A percentile compares a stretch with the other conserved stretches of the same genome.
Conservation (phyloP, 2,113 vertebrate genomes). For the Psephotus haematonotus region DNA sequence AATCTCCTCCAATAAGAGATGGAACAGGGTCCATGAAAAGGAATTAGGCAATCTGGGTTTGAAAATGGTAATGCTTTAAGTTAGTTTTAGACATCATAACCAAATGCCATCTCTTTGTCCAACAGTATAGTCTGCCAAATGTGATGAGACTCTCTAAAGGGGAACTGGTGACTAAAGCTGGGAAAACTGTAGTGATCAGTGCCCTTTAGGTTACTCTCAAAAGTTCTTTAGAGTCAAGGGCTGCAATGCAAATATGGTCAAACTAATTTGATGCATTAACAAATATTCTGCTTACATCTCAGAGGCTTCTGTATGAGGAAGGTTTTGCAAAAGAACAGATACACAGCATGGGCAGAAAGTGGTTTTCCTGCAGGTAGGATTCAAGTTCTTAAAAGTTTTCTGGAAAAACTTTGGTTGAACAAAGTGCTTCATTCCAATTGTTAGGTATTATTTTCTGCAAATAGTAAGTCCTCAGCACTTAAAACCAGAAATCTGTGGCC, state of each 20-base stretch:
- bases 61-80: neutral
- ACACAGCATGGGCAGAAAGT: neutral
- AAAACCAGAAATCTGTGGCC: neutral
- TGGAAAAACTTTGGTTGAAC: neutral
- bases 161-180: neutral
- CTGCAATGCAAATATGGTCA: neutral
- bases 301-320: neutral
- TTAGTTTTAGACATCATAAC: neutral
- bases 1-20: neutral
- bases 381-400: neutral
- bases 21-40: neutral
- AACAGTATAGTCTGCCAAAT: neutral
- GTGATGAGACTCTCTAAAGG: neutral
- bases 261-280: neutral
- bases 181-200: neutral
- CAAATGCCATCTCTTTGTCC: neutral
- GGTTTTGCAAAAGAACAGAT: neutral
- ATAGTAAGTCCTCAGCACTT: neutral
- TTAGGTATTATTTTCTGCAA: neutral
- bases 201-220: neutral
- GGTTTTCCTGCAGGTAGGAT: neutral
- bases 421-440: neutral
- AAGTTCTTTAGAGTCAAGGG: neutral
- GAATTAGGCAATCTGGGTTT: neutral
- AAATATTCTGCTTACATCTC: neutral